Evolutionary conservation across 2,113 vertebrate species (phyloP), one percentile per base, ranked within the genome.

Genomic region (Corvus cornix): DNA sequence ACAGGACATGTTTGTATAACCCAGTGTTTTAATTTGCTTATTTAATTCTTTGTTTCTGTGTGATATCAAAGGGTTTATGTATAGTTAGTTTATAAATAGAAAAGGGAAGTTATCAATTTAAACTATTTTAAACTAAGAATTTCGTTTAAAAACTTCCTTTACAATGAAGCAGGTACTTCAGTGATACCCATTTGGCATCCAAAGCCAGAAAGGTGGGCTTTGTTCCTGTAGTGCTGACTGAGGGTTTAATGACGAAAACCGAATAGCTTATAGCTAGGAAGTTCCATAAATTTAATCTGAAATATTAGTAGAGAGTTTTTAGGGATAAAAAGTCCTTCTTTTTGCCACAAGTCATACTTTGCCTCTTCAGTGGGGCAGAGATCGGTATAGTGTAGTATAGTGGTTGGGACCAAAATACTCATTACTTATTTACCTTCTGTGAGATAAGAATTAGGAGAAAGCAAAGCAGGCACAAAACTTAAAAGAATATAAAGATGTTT

Each of bases 341-440:
- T 87, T 64, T 56, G 14, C 24, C 16, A 20, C 18, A 53, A n/a
- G 18, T 72, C 37, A 30, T 27, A 9, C 10, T 70, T 30, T 21
- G 12, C 8, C 14, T 39, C 44, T 79, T 73, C 44, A 35, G 6
- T 1, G 4, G 58, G 24, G n/a, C 21, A 58, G 18, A 0, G 0
- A 39, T 39, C 5, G 39, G 39, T 39, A 12, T 39, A 39, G 39
- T 39, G 39, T 39, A 39, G 11, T 39, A 10, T 39, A 39, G 39
- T 39, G 11, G 39, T 39, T 39, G 13, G 39, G 39, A 12, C 39
- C 39, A 39, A 39, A 39, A 39, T 39, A 39, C 39, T 39, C 39
- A 39, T 39, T 39, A 39, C 39, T 39, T 39, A 39, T 39, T 39
- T 39, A 12, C 11, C 39, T 43, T 43, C 41, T 43, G 39, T 39